phyloP scores from a whole-genome alignment of 2,888 invertebrate genomes.

The Pseudoips prasinana region DNA sequence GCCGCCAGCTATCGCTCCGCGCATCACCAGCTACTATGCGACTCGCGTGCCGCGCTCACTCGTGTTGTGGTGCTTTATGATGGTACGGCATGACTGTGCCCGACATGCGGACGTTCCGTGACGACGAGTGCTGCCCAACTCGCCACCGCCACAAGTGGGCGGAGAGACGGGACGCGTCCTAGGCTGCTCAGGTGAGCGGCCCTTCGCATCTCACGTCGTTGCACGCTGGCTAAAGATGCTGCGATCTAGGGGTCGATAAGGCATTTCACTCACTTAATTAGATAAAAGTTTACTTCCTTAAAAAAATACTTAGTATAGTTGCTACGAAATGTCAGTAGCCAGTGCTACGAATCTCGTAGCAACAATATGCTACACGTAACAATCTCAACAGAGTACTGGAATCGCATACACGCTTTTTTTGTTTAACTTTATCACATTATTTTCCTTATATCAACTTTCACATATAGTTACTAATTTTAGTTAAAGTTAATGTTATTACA shows the following conservation, averaged over 20 bases:
- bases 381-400: no score
- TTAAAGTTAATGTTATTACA: no score
- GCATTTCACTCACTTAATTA: slow-evolving; percentile 35
- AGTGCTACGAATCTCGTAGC: slow-evolving; percentile 28
- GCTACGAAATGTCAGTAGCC: slow-evolving; percentile 38
- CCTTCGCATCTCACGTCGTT: slow-evolving; percentile 59
- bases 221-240: slow-evolving; percentile 59
- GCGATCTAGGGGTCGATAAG: slow-evolving; percentile 72
- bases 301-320: slow-evolving; percentile 11
- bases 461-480: no score
- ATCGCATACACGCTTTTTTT: no score
- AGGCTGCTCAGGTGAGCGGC: slow-evolving; percentile 76
- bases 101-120: slow-evolving; percentile 79
- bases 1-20: slow-evolving; percentile 36
- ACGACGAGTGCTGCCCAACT: slow-evolving; percentile 53
- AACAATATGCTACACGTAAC: background rate
- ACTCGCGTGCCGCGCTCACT: slow-evolving; percentile 66
- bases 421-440: no score
- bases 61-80: slow-evolving; percentile 78
- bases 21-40: slow-evolving; percentile 56
- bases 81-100: slow-evolving; percentile 76
- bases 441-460: no score
- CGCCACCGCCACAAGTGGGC: slow-evolving; percentile 75
- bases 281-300: slow-evolving; percentile 13
- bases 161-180: slow-evolving; percentile 63